Evolutionary conservation across 2,797 vertebrate species (phyloP).

Genomic region (Syndactyla subalaris): DNA sequence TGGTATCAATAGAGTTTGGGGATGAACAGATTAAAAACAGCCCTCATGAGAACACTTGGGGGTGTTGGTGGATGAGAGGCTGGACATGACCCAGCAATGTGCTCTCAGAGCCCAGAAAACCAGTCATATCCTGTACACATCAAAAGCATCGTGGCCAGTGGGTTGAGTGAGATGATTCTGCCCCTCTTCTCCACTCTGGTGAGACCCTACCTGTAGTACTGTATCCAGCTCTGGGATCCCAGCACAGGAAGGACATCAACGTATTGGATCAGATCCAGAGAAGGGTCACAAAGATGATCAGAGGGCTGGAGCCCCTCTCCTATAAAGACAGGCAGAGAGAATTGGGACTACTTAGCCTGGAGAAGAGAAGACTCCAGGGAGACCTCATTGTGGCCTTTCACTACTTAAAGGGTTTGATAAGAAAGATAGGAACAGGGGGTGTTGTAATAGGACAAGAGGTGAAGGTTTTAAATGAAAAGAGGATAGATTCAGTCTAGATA

Average conservation of each 20-base stretch:
- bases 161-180: not conserved
- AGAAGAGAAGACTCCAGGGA: not conserved
- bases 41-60: not conserved
- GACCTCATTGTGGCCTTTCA: not conserved
- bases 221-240: not conserved
- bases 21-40: not conserved
- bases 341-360: not conserved
- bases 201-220: not conserved
- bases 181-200: not conserved
- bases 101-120: fast-evolving
- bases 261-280: not conserved
- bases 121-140: fast-evolving
- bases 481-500: not conserved
- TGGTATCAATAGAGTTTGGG: not conserved
- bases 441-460: not conserved
- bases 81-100: fast-evolving
- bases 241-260: not conserved
- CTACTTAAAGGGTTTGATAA: not conserved
- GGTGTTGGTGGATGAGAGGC: not conserved
- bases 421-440: not conserved
- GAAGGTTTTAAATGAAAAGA: not conserved
- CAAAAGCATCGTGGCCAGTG: fast-evolving
- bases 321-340: not conserved
- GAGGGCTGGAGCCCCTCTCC: not conserved
- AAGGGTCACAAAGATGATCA: not conserved